Conservation (phyloP, 2,113 vertebrate genomes). For the Microcebus murinus region DNA sequence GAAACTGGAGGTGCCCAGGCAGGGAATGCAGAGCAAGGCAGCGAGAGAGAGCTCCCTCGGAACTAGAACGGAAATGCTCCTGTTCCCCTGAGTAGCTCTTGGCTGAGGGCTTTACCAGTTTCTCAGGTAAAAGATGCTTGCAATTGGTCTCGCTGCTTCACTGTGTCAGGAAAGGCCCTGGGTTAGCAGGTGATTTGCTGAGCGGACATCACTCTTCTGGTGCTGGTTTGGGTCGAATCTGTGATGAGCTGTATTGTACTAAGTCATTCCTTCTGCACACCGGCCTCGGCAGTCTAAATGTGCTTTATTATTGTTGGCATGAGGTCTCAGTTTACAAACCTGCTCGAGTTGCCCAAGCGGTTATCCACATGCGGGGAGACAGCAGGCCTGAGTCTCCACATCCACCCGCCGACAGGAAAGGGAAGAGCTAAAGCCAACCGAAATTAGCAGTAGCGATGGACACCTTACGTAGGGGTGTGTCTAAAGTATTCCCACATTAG, state of each 20-base stretch:
- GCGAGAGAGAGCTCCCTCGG: rapidly evolving
- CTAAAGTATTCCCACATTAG: background rate
- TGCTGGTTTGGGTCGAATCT: no score
- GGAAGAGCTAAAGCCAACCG: background rate
- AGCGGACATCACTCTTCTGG: rapidly evolving
- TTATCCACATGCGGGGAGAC: rapidly evolving
- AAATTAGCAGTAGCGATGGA: no score
- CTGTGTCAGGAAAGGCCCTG: rapidly evolving
- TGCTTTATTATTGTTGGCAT: background rate
- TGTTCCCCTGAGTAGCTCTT: background rate
- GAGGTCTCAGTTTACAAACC: background rate
- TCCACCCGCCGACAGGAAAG: rapidly evolving
- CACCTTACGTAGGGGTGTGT: no score
- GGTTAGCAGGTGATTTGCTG: rapidly evolving
- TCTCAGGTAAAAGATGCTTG: background rate
- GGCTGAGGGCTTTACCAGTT: rapidly evolving
- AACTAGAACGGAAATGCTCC: background rate
- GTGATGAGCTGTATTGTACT: rapidly evolving
- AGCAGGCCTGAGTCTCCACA: background rate
- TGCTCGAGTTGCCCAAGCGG: background rate
- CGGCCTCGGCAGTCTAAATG: rapidly evolving
- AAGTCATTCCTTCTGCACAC: background rate
- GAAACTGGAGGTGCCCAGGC: rapidly evolving
- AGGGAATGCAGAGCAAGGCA: rapidly evolving
- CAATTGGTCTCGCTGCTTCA: rapidly evolving